phyloP scores from a whole-genome alignment of 2,888 invertebrate species.

The Dione juno region DNA sequence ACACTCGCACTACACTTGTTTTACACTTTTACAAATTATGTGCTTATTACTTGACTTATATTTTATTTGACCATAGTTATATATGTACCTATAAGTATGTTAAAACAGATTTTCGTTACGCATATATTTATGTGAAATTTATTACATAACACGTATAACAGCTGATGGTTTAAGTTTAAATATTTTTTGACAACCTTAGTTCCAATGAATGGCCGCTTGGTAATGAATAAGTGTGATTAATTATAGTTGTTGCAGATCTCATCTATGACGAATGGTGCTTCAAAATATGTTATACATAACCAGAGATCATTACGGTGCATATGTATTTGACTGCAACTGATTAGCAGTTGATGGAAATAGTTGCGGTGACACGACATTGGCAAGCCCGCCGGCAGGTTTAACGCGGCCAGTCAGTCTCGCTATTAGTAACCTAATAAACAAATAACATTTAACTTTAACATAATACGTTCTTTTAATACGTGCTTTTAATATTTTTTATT shows the following conservation, averaged over 20 bases:
- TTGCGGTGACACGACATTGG: constrained; percentile 35
- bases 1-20: too few species aligned
- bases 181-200: constrained; percentile 32
- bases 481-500: too few species aligned
- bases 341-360: constrained; percentile 45
- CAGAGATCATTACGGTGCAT: constrained; percentile 46
- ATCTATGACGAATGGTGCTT: constrained; percentile 39
- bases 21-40: too few species aligned
- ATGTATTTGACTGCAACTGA: constrained; percentile 44
- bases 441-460: too few species aligned
- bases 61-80: constrained; percentile 67
- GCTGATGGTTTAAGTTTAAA: constrained; percentile 17
- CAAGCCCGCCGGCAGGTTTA: constrained; percentile 14
- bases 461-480: too few species aligned
- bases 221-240: constrained; percentile 39
- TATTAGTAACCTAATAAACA: too few species aligned
- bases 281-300: constrained; percentile 34
- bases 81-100: neutral
- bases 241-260: constrained; percentile 33
- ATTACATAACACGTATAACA: constrained; percentile 33
- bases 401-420: constrained; percentile 1
- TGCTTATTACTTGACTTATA: constrained; percentile 59
- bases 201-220: constrained; percentile 19
- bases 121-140: constrained; percentile 31
- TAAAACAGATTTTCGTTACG: constrained; percentile 15